Base-by-base conservation (phyloP, 23 tunicate genomes). In the Styela clava region DNA sequence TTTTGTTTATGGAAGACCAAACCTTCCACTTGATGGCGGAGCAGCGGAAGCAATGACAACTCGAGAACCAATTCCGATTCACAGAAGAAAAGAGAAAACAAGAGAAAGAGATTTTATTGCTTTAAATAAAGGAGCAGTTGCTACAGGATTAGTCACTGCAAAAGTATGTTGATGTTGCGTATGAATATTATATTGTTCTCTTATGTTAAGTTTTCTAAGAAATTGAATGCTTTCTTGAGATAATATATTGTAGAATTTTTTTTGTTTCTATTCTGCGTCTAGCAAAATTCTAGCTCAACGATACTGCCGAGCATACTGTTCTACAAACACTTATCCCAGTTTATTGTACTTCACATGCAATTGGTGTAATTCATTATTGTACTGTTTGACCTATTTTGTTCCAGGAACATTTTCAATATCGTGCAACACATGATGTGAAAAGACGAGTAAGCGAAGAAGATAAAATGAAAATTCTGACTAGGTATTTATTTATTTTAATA, bases 11-110 rank as follows among this genome's bases (percentile, higher is more conserved):
- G 97, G 97, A 2, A 35, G 86, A 62, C 91, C 88, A 32, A 92
- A 92, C 65, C 76, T 92, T 0, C 37, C 87, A 33, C 65, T 79
- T 2, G 91, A 87, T 73, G 92, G 88, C 2, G 97, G 97, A 18
- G 97, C 92, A 16, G 97, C 92, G 2, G 97, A 87, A 62, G 97
- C 97, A 2, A 92, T 92, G 97, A 87, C 72, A n/a, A 89, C 88
- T 9, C 56, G 80, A 68, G 95, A 89, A 82, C 89, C 89, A 2
- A 89, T 89, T 73, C 88, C 88, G 19, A 85, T 84, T 65, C 79
- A 79, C 61, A 85, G 79, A 63, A 73, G 82, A 68, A 74, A 74
- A 69, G 97, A 86, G 78, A 90, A 90, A 73, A 69, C 92, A 0
- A 44, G 80, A 9, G 89, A 86, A 78, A 35, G 88, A 83, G 97